These are phyloP conservation scores for Gorsachius magnificus DNA, from an alignment of 2,797 vertebrate genomes.

Conservation along the genomic window DNA sequence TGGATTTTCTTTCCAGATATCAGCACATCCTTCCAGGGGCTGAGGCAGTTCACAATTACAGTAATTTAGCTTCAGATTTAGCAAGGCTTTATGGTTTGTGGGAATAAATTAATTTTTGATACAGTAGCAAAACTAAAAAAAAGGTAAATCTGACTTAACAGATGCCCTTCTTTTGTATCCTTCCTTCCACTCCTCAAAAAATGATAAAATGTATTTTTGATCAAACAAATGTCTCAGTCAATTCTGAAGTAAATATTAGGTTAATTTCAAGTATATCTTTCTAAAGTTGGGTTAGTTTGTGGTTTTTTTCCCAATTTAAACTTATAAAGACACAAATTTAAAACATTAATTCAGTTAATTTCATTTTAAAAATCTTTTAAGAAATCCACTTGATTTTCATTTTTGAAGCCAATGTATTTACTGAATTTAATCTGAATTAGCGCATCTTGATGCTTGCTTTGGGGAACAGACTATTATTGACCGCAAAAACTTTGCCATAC, in stretches of 20 bases:
- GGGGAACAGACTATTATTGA: background rate
- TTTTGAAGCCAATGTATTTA: background rate
- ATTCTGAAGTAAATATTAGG: background rate
- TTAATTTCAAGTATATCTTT: background rate
- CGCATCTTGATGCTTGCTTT: background rate
- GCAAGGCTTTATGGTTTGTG: background rate
- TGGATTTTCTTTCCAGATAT: conserved; percentile 29
- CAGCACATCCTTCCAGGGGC: background rate
- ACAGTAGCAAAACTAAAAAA: background rate
- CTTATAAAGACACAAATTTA: background rate
- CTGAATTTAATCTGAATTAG: background rate
- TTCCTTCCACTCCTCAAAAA: background rate
- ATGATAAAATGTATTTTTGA: background rate
- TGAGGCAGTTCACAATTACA: conserved; percentile 9
- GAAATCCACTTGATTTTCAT: background rate
- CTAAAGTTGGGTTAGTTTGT: background rate
- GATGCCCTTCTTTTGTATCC: background rate
- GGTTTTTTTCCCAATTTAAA: background rate
- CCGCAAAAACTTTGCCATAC: background rate
- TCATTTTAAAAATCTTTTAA: background rate
- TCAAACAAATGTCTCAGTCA: background rate
- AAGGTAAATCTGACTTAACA: background rate
- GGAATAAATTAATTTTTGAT: conserved; percentile 39
- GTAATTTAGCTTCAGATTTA: conserved; percentile 23
- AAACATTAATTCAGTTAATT: background rate